Base-by-base conservation (phyloP, 2,888 invertebrate genomes). In the Myopa testacea region DNA sequence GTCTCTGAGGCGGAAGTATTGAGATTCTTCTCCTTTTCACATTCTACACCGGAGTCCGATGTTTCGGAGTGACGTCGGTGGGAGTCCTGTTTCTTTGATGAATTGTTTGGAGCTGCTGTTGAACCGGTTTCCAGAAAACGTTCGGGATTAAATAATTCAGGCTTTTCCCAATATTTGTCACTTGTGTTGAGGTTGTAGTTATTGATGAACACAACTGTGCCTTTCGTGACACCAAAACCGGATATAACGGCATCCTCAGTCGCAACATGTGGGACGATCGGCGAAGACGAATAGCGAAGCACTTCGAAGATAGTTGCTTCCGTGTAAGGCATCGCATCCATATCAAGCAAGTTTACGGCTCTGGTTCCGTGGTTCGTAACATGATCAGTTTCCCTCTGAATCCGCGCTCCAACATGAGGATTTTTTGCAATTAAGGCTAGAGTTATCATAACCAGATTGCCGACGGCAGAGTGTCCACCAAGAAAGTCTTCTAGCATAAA, bases 191-290 rank as follows among this genome's bases (percentile, higher is more conserved):
- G 86, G 80, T 94, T 93, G 86, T 94, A 95, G 85, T 96, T 96
- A 85, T 96, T 96, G 34, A 96, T 93, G 85, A 96, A 94, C 0
- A 96, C 92, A 74, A 96, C 91, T 0, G 96, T 95, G 0, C 95
- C 96, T 84, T 94, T 94, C 72, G 93, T 92, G 0, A 96, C 92
- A 0, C 92, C 91, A 84, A 92, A 94, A 0, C 94, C 96, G 65
- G 93, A 92, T 8, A 97, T 92, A 0, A 91, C 90, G 0, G 94
- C 93, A 84, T 95, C 93, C 82, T 93, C 92, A 0, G 94, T 95
- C 0, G 96, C 95, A 0, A 96, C 96, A 85, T 96, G 96, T 0
- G 97, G 97, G 0, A 97, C 96, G 78, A 97, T 96, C 0, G 97
- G 96, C 0, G 96, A 96, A 0, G 96, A 95, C 0, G 95, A 93